Evolutionary conservation across 2,797 vertebrate species (phyloP).

Genomic region (Protosalanx chinensis): DNA sequence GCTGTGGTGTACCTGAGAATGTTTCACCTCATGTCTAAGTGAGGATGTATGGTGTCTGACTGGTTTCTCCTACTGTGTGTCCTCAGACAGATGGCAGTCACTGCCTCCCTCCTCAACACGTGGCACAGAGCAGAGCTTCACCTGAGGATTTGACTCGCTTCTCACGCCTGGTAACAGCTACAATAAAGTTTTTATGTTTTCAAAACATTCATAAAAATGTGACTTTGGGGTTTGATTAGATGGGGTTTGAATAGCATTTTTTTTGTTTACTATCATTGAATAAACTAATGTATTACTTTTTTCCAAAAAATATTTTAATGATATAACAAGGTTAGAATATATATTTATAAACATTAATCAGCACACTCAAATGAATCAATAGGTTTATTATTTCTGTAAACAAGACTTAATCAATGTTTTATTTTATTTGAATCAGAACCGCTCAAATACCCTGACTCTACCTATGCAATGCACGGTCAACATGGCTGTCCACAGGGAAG

Average conservation of each 20-base stretch:
- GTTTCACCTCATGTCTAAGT: not conserved
- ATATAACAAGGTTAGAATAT: not conserved
- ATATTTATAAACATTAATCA: not conserved
- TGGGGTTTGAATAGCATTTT: not conserved
- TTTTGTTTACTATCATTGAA: not conserved
- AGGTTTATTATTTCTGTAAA: not conserved
- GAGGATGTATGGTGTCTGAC: conserved; percentile 22
- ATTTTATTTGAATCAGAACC: conserved; percentile 73
- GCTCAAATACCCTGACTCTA: conserved; percentile 81
- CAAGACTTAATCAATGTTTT: not conserved
- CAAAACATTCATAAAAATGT: too few relatives aligned
- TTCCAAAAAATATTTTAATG: too few relatives aligned
- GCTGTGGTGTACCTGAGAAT: too few relatives aligned
- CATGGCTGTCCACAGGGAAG: conserved; percentile 79
- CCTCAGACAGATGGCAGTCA: conserved; percentile 70
- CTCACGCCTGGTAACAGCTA: conserved; percentile 80
- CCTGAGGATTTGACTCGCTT: conserved; percentile 81
- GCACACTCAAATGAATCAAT: not conserved
- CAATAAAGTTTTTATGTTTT: not conserved
- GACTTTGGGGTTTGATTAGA: too few relatives aligned
- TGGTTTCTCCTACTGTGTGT: conserved; percentile 19
- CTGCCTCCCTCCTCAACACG: conserved; percentile 73
- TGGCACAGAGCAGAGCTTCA: conserved; percentile 70
- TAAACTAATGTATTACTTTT: too few relatives aligned
- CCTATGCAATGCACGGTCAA: conserved; percentile 82